Evolutionary conservation across 2,113 vertebrate species (phyloP), one percentile per base, ranked within the genome.

Genomic region (Bos javanicus): DNA sequence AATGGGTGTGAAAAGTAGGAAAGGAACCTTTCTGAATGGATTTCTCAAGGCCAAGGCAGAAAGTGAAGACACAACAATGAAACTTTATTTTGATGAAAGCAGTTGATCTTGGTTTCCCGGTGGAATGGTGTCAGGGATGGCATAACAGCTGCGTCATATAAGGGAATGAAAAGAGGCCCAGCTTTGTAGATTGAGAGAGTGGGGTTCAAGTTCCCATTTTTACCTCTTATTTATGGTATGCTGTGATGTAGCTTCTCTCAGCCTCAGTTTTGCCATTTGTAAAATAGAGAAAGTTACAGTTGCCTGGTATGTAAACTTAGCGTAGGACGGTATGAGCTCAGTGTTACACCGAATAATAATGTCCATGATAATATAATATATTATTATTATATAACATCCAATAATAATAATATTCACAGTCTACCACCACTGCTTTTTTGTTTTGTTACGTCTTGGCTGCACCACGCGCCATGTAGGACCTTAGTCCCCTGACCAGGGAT

Each of bases 81-180:
- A 25, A 15, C 67, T 95, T 90, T 80, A 81, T 97, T 94, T 81
- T 92, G 52, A 39, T 52, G n/a, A 95, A 87, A 95, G 43, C 64
- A 28, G 4, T 56, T 48, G 80, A 48, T 78, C 87, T 62, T n/a
- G 57, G 60, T 48, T 71, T 88, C 48, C 76, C 21, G 25, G 46
- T 59, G 93, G 36, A 88, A 92, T n/a, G 54, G 33, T 28, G 7
- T 87, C 85, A 50, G 36, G 50, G 28, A 76, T 43, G 78, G 50
- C 39, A 10, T 33, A 33, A 57, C 14, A 36, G 33, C 57, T 46
- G 2, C 28, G 16, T 16, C 43, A 19, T 39, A 6, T 54, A 52
- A 78, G 28, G 43, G 39, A n/a, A 30, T 54, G 30, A 59, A 92
- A 85, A 87, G 50, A 87, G 25, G 14, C 64, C 30, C 57, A 59